Conservation (phyloP, 2,888 invertebrate genomes). For the Acanthoscelides obtectus region DNA sequence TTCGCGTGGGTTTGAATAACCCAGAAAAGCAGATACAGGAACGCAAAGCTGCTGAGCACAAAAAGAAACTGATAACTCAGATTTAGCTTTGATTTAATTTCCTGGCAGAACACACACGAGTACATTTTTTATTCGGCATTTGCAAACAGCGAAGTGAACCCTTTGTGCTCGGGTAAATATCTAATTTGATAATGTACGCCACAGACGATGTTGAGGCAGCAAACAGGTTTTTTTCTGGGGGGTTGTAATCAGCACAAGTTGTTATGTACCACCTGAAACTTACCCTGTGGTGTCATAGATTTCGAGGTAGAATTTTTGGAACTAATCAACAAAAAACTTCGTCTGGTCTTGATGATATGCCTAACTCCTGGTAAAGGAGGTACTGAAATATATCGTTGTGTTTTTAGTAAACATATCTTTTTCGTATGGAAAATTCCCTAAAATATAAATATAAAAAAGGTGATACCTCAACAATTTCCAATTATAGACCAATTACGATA, state of each 20-base stretch:
- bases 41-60: background rate
- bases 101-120: background rate
- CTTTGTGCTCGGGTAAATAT: background rate
- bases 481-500: no score
- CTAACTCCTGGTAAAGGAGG: no score
- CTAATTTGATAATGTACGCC: background rate
- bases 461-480: no score
- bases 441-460: no score
- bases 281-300: no score
- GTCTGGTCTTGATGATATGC: no score
- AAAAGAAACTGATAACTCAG: background rate
- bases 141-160: background rate
- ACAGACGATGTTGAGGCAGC: slow-evolving; percentile 1
- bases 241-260: background rate
- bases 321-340: no score
- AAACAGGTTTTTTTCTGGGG: background rate
- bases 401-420: no score
- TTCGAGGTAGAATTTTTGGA: no score
- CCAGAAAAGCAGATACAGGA: background rate
- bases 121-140: background rate
- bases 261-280: no score
- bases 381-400: no score
- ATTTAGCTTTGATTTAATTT: background rate
- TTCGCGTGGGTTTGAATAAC: background rate
- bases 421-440: no score